Evolutionary conservation across 2,888 invertebrate genomes (phyloP), one percentile per base, ranked within the genome.

Genomic region (Xylota segnis): DNA sequence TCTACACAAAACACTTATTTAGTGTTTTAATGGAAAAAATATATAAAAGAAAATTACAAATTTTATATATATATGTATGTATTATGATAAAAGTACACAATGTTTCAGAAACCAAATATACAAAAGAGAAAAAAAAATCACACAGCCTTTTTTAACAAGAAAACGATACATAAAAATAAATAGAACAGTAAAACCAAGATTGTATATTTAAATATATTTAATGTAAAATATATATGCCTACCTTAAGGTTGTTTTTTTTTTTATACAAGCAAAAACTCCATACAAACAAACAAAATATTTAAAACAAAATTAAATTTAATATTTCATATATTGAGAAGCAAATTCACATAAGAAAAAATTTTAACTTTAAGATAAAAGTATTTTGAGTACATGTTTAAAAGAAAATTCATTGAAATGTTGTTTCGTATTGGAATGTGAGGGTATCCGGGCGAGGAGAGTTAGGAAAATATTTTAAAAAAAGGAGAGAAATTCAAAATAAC

Each of bases 191-290:
- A 56, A 18, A 27, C 63, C 47, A 43, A 61, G 37, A 65, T 45
- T 71, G 54, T 56, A 76, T 63, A 50, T 50, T 50, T 12, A 45
- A 61, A 18, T 50, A 56, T 29, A 72, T 54, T 34, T 6, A 70
- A 56, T 56, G 18, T 63, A 50, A 68, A 74, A 29, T 56, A 34
- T 58, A 50, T 63, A 71, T 66, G 78, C 52, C 70, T 78, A 61
- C 32, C 47, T 71, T 66, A 76, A 79, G 81, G 84, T 81, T 86
- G 71, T 86, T 79, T 72, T 77, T 83, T 76, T 78, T 45, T 18
- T 18, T 74, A 84, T 68, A 76, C 75, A 75, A 75, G 52, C 81
- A 76, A 86, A 72, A 68, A 16, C 40, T 66, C 61, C 45, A 79
- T 52, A 72, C 10, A 75, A 16, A 61, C n/a, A 59, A 72, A 72